phyloP scores from a whole-genome alignment of 2,113 vertebrate genomes.

The Numenius arquata region DNA sequence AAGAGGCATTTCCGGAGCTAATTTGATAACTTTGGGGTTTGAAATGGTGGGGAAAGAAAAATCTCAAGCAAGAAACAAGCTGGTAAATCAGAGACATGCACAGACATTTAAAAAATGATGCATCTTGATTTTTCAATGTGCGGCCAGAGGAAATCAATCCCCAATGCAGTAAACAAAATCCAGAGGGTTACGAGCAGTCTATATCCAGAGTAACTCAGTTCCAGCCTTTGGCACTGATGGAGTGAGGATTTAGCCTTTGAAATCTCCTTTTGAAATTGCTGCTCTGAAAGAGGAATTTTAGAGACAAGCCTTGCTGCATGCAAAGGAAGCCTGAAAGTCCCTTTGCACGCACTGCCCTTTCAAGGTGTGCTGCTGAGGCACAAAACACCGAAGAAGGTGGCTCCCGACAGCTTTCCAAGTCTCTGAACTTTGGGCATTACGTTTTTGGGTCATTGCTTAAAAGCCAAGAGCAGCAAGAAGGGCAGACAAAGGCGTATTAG shows the following conservation, averaged over 20 bases:
- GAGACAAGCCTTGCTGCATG: neutral
- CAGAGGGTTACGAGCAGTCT: neutral
- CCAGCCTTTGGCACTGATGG: neutral
- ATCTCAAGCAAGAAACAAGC: neutral
- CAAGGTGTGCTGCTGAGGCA: neutral
- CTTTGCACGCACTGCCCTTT: neutral
- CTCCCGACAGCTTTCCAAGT: neutral
- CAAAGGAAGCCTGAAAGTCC: neutral
- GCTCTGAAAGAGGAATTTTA: neutral
- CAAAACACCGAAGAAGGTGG: neutral
- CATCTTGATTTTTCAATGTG: neutral
- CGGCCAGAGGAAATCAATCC: neutral
- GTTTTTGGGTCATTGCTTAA: neutral
- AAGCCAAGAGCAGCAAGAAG: slow-evolving; percentile 6
- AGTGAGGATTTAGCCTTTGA: neutral
- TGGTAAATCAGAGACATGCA: neutral
- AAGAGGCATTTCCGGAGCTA: slow-evolving; percentile 44
- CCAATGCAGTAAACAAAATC: neutral
- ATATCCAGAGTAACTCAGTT: neutral
- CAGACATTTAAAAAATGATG: neutral
- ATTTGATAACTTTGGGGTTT: slow-evolving; percentile 2
- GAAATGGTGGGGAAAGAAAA: neutral
- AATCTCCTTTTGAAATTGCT: neutral
- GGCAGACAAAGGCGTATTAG: slow-evolving; percentile 28
- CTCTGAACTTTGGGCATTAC: neutral